Evolutionary conservation across 2,888 invertebrate species (phyloP).

Genomic region (Antheraea assamensis): DNA sequence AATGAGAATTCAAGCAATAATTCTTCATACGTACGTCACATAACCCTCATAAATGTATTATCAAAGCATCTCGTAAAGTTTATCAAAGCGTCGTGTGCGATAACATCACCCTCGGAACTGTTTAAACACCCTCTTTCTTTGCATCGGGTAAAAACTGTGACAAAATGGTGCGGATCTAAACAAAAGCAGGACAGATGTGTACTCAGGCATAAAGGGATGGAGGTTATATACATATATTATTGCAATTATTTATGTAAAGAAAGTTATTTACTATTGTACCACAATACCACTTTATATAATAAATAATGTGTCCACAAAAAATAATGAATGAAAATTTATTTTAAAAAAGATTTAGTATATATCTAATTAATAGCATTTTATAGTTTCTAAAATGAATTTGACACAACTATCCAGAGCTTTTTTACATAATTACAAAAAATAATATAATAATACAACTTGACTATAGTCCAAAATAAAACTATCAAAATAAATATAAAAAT

Average conservation of each 20-base stretch:
- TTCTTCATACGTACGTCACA: neutral
- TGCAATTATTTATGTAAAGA: neutral
- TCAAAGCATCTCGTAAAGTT: conserved; percentile 31
- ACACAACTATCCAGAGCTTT: neutral
- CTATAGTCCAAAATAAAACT: neutral
- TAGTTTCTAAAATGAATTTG: neutral
- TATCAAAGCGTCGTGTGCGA: conserved; percentile 40
- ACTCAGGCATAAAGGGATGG: neutral
- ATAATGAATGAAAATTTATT: too few species aligned
- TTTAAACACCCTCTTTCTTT: conserved; percentile 38
- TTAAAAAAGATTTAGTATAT: too few species aligned
- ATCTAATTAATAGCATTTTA: too few species aligned
- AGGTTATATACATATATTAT: neutral
- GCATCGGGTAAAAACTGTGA: conserved; percentile 36
- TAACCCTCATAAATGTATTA: neutral
- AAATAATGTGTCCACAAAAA: too few species aligned
- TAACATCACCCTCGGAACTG: conserved; percentile 45
- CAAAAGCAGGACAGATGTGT: neutral
- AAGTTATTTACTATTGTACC: too few species aligned
- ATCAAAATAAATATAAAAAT: neutral
- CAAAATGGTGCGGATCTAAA: conserved; percentile 31
- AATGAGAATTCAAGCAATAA: neutral
- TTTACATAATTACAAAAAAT: neutral
- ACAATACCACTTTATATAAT: too few species aligned
- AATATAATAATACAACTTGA: neutral